Evolutionary conservation across 2,888 invertebrate species (phyloP).

Genomic region (Pharmacophagus antenor): DNA sequence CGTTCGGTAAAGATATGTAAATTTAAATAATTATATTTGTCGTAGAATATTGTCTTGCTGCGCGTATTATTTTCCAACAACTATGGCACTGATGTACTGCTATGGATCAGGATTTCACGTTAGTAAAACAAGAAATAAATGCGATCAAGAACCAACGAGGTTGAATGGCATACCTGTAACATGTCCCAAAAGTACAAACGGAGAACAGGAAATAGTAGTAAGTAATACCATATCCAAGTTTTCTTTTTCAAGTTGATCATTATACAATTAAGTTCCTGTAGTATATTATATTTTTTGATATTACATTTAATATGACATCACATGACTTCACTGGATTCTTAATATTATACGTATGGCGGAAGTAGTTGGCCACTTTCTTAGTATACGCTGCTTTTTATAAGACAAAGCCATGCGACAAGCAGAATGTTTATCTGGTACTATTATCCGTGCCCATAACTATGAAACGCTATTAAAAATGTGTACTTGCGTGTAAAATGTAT

Average conservation of each 20-base stretch:
- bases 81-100: constrained; percentile 95
- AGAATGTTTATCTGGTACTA: neutral
- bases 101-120: constrained; percentile 94
- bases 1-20: neutral
- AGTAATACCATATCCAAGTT: too few species aligned
- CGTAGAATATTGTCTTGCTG: constrained; percentile 91
- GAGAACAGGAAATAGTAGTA: constrained; percentile 45
- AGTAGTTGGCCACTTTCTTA: neutral
- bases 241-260: too few species aligned
- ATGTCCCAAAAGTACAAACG: constrained; percentile 60
- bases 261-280: too few species aligned
- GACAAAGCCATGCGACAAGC: neutral
- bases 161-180: constrained; percentile 65
- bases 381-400: neutral
- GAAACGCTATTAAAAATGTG: neutral
- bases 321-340: neutral
- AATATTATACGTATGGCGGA: neutral
- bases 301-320: too few species aligned
- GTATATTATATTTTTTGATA: too few species aligned
- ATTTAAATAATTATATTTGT: neutral
- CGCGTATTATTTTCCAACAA: constrained; percentile 93
- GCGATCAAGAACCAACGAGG: constrained; percentile 58
- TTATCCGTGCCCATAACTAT: too few species aligned
- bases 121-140: constrained; percentile 87
- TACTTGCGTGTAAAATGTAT: too few species aligned